phyloP scores from a whole-genome alignment of 2,113 vertebrate species.

The Spermophilus dauricus region DNA sequence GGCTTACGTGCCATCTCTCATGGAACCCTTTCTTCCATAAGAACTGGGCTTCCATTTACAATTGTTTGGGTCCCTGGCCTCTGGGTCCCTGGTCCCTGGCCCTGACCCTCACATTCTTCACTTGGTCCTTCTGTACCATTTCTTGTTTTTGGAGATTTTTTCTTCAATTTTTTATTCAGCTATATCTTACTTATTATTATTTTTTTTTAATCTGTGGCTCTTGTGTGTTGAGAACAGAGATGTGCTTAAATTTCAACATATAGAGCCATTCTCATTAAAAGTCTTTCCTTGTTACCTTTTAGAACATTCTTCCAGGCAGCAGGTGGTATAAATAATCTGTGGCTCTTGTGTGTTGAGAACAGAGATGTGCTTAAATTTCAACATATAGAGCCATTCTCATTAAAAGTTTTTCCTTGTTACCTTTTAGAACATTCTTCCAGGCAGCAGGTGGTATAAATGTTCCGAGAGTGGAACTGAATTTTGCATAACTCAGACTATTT shows the following conservation, averaged over 20 bases:
- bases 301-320: not conserved
- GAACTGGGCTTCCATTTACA: no score
- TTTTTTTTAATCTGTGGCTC: not conserved
- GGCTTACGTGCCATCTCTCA: not conserved
- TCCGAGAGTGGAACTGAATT: constrained; percentile 14
- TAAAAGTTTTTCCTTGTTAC: constrained; percentile 15
- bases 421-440: constrained; percentile 8
- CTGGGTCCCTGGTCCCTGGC: not conserved
- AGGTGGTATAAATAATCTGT: constrained; percentile 38
- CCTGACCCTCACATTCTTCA: not conserved
- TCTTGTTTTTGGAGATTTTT: not conserved
- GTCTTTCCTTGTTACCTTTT: constrained; percentile 13
- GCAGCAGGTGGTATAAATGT: constrained; percentile 12
- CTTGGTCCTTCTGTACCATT: not conserved
- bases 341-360: not conserved
- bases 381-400: not conserved
- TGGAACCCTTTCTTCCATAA: not conserved
- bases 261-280: constrained; percentile 21
- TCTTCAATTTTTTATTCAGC: not conserved
- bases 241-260: not conserved
- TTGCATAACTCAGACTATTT: constrained; percentile 54
- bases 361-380: not conserved
- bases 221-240: not conserved
- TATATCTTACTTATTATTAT: not conserved
- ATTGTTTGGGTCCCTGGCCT: accelerated